These are phyloP conservation scores for Acleris literana DNA, from an alignment of 2,888 invertebrate species.

Conservation along the genomic window DNA sequence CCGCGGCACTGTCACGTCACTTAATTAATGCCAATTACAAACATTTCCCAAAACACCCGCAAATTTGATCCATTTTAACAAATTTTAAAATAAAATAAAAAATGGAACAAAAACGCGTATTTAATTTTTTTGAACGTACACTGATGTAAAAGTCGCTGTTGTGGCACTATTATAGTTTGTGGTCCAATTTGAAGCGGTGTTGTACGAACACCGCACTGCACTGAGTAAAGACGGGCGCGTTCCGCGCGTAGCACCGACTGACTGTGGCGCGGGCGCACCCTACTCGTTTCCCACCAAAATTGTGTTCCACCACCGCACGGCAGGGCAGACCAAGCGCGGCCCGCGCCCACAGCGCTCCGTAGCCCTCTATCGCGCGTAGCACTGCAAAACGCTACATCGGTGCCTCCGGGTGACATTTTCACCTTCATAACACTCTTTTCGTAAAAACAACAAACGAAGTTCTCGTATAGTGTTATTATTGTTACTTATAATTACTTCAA, in stretches of 20 bases:
- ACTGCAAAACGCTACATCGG: too few relatives aligned
- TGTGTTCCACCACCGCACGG: constrained; percentile 73
- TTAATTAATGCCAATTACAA: constrained; percentile 82
- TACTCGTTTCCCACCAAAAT: constrained; percentile 81
- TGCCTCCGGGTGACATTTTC: too few relatives aligned
- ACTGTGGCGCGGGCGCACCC: constrained; percentile 80
- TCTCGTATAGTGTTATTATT: too few relatives aligned
- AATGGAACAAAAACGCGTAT: constrained; percentile 53
- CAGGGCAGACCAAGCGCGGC: constrained; percentile 64
- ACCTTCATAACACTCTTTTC: too few relatives aligned
- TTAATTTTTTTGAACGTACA: constrained; percentile 65
- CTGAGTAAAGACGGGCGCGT: constrained; percentile 66
- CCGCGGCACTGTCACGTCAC: constrained; percentile 76
- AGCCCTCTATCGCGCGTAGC: background rate
- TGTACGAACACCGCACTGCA: constrained; percentile 39
- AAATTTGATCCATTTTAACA: constrained; percentile 46
- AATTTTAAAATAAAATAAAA: constrained; percentile 38
- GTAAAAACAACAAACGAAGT: too few relatives aligned
- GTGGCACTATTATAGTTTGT: constrained; percentile 60
- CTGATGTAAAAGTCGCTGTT: constrained; percentile 53
- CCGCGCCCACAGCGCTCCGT: constrained; percentile 48
- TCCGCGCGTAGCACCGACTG: constrained; percentile 69
- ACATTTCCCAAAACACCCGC: constrained; percentile 65
- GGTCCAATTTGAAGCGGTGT: constrained; percentile 44
- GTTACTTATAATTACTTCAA: too few relatives aligned